phyloP scores from a whole-genome alignment of 64 coral and sea anemone species.

The Montipora efflorescens region DNA sequence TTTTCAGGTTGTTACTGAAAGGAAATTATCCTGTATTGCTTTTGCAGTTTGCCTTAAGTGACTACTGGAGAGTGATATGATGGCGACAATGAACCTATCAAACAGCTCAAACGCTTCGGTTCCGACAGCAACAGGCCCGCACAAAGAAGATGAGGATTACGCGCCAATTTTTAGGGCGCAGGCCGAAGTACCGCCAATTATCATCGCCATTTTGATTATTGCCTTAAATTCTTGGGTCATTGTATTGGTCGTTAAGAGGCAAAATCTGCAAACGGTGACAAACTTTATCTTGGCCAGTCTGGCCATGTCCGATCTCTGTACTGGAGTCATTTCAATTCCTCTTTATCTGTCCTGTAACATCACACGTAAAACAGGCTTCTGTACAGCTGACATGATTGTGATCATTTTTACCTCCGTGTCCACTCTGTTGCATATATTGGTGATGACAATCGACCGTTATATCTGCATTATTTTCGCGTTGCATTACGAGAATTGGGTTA shows the following conservation, averaged over 20 bases:
- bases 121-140: too few species aligned
- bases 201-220: slow-evolving; percentile 61
- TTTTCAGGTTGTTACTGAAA: neutral
- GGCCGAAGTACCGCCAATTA: slow-evolving; percentile 26
- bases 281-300: slow-evolving; percentile 83
- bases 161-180: slow-evolving; percentile 9
- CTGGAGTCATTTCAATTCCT: slow-evolving; percentile 63
- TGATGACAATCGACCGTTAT: slow-evolving; percentile 81
- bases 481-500: slow-evolving; percentile 62
- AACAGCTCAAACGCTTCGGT: neutral
- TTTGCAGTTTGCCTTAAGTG: neutral
- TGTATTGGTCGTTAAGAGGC: slow-evolving; percentile 22
- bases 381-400: slow-evolving; percentile 17
- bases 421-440: slow-evolving; percentile 76
- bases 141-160: neutral
- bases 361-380: slow-evolving; percentile 9
- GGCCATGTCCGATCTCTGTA: slow-evolving; percentile 74
- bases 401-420: slow-evolving; percentile 63
- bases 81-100: neutral
- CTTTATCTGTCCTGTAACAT: slow-evolving; percentile 67
- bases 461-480: slow-evolving; percentile 77
- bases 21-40: neutral
- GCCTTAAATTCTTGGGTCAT: slow-evolving; percentile 68
- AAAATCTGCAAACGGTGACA: slow-evolving; percentile 66
- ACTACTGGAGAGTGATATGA: neutral